A percentile compares a stretch with the other conserved stretches of the same genome.
phyloP scores from a whole-genome alignment of 2,797 vertebrate species.

The Coracias cyanogaster region DNA sequence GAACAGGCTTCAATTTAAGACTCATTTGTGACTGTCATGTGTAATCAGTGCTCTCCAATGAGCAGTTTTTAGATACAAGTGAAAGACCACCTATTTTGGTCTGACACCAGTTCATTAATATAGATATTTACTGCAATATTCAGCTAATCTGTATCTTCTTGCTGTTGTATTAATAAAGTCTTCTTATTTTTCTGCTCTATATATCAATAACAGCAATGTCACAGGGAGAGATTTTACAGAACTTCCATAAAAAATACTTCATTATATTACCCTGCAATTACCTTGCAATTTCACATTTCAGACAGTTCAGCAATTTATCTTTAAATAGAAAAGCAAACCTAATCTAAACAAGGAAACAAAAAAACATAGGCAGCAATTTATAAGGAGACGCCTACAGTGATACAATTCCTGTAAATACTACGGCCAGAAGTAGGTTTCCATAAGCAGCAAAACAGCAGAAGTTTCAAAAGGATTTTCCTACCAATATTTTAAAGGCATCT shows the following conservation, averaged over 20 bases:
- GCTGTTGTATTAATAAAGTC: neutral
- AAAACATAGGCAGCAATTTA: neutral
- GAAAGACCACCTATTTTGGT: neutral
- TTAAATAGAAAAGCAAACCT: neutral
- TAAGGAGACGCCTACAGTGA: neutral
- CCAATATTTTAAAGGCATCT: neutral
- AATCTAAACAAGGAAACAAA: neutral
- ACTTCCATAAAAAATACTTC: neutral
- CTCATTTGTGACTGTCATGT: neutral
- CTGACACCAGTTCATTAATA: neutral
- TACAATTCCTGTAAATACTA: neutral
- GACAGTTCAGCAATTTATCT: neutral
- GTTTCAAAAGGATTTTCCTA: neutral
- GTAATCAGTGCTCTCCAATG: neutral
- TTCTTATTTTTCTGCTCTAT: neutral
- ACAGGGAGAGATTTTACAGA: neutral
- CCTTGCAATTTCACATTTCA: constrained; percentile 16
- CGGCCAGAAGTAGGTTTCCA: neutral
- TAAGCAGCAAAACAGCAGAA: neutral
- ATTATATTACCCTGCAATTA: neutral
- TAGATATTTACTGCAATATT: neutral
- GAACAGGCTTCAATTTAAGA: neutral
- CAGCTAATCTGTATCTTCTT: neutral
- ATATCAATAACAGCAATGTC: neutral
- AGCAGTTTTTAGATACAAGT: neutral